These are phyloP conservation scores for Macropus fuliginosus DNA, from an alignment of 2,797 vertebrate genomes.

Conservation along the genomic window DNA sequence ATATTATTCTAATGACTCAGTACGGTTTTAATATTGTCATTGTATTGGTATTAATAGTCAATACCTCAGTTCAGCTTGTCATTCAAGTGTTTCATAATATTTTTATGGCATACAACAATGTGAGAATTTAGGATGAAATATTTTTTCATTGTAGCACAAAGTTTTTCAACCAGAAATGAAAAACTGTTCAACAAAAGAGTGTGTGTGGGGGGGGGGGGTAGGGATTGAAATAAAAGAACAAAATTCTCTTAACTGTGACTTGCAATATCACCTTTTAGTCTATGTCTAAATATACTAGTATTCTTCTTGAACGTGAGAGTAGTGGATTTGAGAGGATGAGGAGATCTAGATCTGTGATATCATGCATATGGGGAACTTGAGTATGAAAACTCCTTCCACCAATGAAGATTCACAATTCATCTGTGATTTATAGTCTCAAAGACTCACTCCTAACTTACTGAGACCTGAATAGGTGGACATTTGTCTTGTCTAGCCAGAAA, in stretches of 20 bases:
- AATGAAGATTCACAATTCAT: conserved; percentile 21
- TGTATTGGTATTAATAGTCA: conserved; percentile 47
- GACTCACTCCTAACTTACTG: background rate
- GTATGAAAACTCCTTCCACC: conserved; percentile 13
- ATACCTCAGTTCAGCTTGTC: conserved; percentile 28
- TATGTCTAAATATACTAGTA: conserved; percentile 44
- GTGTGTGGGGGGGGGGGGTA: conserved; percentile 16
- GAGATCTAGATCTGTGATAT: background rate
- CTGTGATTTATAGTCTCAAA: background rate
- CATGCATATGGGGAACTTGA: background rate
- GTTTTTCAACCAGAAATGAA: conserved; percentile 5
- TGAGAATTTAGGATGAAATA: conserved; percentile 38
- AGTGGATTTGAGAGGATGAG: background rate
- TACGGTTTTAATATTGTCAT: background rate
- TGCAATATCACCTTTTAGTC: conserved; percentile 33
- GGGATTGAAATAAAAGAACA: background rate
- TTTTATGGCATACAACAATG: conserved; percentile 18
- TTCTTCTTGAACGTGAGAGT: conserved; percentile 35
- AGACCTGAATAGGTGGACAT: background rate
- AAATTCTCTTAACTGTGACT: background rate
- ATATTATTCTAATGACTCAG: conserved; percentile 30
- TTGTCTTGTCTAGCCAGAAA: background rate
- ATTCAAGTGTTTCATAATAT: background rate
- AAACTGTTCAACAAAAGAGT: conserved; percentile 39
- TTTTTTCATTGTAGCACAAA: background rate